phyloP scores from a whole-genome alignment of 2,888 invertebrate genomes.

The Scaptomyza parva region DNA sequence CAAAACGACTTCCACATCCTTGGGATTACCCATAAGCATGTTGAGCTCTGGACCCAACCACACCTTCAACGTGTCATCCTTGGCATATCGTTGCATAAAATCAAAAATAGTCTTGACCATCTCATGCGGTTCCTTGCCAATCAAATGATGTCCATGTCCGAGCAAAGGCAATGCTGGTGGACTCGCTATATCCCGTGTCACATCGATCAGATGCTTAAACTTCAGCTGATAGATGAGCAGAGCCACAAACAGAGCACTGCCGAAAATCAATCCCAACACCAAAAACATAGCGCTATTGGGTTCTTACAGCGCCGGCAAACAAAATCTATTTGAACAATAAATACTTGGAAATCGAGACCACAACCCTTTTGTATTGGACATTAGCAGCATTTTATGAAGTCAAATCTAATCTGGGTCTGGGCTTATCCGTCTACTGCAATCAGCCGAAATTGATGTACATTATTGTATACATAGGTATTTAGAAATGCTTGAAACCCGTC shows the following conservation, averaged over 20 bases:
- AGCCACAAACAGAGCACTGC: slow-evolving; percentile 45
- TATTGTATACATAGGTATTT: background rate
- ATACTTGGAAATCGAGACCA: background rate
- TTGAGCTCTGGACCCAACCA: slow-evolving; percentile 83
- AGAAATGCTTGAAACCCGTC: background rate
- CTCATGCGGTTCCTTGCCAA: slow-evolving; percentile 85
- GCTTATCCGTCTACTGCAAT: slow-evolving; percentile 16
- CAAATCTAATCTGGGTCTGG: slow-evolving; percentile 43
- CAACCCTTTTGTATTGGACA: background rate
- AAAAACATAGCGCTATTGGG: slow-evolving; percentile 54
- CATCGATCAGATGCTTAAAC: slow-evolving; percentile 70
- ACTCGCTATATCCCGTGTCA: slow-evolving; percentile 75
- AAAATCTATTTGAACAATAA: slow-evolving; percentile 12
- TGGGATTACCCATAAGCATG: slow-evolving; percentile 73
- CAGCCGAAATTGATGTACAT: background rate
- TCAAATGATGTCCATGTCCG: slow-evolving; percentile 85
- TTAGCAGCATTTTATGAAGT: slow-evolving; percentile 4
- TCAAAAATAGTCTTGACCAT: slow-evolving; percentile 76
- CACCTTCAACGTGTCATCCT: slow-evolving; percentile 65
- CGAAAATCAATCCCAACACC: slow-evolving; percentile 53
- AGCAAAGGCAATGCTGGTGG: slow-evolving; percentile 85
- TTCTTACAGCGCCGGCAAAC: background rate
- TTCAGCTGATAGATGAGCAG: slow-evolving; percentile 70
- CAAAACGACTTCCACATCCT: slow-evolving; percentile 79
- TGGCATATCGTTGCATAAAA: slow-evolving; percentile 80